Evolutionary conservation across 2,113 vertebrate species (phyloP).

Genomic region (Megaptera novaeangliae): DNA sequence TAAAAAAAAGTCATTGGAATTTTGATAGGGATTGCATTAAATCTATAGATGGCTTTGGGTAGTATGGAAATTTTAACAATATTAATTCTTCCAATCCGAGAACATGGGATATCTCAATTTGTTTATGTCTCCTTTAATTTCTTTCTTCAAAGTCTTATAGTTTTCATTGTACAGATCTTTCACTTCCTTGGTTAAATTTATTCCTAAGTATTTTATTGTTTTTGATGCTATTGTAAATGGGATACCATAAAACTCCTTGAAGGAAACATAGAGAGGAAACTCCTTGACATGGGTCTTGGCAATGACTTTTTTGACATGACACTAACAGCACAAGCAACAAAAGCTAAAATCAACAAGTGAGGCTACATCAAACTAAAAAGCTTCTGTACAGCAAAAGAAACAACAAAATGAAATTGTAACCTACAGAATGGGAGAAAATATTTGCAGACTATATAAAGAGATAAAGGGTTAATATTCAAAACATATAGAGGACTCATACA

Average conservation of each 20-base stretch:
- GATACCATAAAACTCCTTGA: background rate
- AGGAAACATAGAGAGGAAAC: background rate
- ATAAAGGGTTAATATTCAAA: background rate
- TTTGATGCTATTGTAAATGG: background rate
- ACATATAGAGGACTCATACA: background rate
- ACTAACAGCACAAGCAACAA: background rate
- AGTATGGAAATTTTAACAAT: background rate
- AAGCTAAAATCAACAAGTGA: background rate
- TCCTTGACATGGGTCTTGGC: background rate
- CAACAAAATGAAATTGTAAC: background rate
- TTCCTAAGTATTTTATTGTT: background rate
- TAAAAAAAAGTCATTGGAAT: background rate
- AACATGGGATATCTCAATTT: background rate
- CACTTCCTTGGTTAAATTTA: background rate
- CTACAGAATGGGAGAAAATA: background rate
- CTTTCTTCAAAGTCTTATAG: background rate
- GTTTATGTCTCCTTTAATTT: background rate
- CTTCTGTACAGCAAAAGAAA: background rate
- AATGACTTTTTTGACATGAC: background rate
- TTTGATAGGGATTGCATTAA: background rate
- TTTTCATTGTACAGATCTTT: background rate
- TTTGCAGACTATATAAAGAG: background rate
- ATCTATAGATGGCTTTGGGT: background rate
- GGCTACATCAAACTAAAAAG: background rate
- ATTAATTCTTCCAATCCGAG: background rate